phyloP scores from a whole-genome alignment of 2,113 vertebrate species.

The Eulacestoma nigropectus region DNA sequence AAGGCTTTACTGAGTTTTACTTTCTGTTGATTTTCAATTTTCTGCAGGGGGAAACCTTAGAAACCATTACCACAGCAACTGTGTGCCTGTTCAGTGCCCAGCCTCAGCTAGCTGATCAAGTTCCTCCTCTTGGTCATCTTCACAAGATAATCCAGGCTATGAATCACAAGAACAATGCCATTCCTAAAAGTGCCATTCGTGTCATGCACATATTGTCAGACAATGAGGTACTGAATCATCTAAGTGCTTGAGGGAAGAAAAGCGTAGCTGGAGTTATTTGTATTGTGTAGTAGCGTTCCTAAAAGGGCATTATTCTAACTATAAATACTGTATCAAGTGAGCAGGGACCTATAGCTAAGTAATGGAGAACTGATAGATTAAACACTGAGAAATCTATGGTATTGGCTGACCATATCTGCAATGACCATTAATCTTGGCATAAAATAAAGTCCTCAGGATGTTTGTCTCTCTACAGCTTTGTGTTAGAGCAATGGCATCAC shows the following conservation, averaged over 20 bases:
- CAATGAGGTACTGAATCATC: conserved; percentile 83
- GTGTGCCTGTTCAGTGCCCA: conserved; percentile 94
- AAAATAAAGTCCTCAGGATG: background rate
- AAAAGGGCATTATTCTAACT: background rate
- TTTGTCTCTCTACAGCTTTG: conserved; percentile 77
- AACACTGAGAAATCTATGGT: background rate
- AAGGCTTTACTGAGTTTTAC: background rate
- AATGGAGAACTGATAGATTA: background rate
- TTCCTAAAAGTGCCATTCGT: conserved; percentile 94
- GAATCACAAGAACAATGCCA: conserved; percentile 92
- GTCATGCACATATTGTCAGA: conserved; percentile 91
- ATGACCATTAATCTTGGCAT: background rate
- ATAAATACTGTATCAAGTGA: background rate
- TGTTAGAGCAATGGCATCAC: conserved; percentile 90
- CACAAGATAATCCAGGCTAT: conserved; percentile 91
- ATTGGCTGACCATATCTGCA: background rate
- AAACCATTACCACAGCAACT: conserved; percentile 91
- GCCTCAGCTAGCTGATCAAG: conserved; percentile 92
- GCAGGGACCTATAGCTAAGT: background rate
- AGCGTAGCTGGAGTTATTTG: background rate
- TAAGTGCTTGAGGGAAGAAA: background rate
- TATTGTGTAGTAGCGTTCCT: background rate
- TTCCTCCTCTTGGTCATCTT: conserved; percentile 93
- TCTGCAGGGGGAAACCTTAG: conserved; percentile 90
- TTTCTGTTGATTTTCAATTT: background rate